Base-by-base conservation (phyloP, 2,113 vertebrate genomes). In the Phylloscopus trochilus region DNA sequence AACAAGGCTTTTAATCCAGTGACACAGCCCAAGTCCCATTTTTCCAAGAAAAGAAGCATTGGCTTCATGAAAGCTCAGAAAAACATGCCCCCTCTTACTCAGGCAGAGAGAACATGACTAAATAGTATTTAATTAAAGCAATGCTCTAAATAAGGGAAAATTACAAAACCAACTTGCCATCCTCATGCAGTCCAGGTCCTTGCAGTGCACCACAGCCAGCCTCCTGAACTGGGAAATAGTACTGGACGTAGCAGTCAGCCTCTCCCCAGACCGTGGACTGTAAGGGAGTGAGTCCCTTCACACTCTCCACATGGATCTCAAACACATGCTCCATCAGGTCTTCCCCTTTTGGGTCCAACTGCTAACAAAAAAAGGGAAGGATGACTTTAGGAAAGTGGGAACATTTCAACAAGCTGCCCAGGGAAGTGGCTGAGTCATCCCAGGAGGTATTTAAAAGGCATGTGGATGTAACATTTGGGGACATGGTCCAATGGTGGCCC, bases 181-280 rank as follows among this genome's bases (percentile, higher is more conserved):
- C 97, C 86, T 98, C 97, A 24, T 92, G 87, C 41, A 97, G 30
- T 44, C 96, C 93, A 11, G 79, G 79, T 24, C 55, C 92, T 75
- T 85, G 92, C 28, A 84, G 92, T 0, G 74, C 14, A 15, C 6
- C 85, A 43, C 77, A 30, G 31, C 85, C 97, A 3, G 87, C 30
- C 37, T 98, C 97, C 80, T 99, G 99, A 73, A 96, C 97, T 6
- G 99, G 99, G 90, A 99, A 99, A 46, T 95, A 95, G 97, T 99
- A 99, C 93, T 99, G 99, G 22, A 99, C 35, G 22, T 98, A 99
- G 95, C 99, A 99, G 97, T 99, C 99, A 2, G 99, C 98, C 94
- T 99, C 99, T 64, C 99, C 99, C 99, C 99, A 99, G 24, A 99
- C 98, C 0, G 99, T 99, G 76, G 99, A 98, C 96, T 99, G 99